Evolutionary conservation across 2,797 vertebrate genomes (phyloP), one percentile per base, ranked within the genome.

Genomic region (Leucoraja ocellata): DNA sequence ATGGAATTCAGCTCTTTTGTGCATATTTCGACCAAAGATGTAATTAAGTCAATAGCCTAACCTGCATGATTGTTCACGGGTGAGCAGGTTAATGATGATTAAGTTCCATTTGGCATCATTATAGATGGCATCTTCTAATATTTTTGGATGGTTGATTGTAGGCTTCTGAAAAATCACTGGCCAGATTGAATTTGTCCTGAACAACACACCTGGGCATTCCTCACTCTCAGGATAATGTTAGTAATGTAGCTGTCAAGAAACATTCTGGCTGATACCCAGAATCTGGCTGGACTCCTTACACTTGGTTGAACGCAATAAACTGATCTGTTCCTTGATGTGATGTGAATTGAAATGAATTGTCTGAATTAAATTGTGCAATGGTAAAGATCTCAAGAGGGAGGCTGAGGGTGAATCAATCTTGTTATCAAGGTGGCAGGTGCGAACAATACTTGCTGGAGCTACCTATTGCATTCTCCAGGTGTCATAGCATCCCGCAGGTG

Each of bases 371-470:
- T 23, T 74, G 21, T 74, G 18, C 21, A 74, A 25, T 74, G 18
- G 71, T 21, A 7, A 74, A 74, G 6, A 21, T 1, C 71, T 25
- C 46, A 18, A 74, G 71, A 74, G 71, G 71, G 71, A 74, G 4
- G 71, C 71, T 0, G 5, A 74, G 71, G 71, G 21, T 74, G n/a
- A 63, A 68, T 68, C 32, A 90, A 93, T 93, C 93, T 23, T 95
- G 95, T 94, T 84, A 94, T 94, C 94, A 95, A 97, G 95, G 98
- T 97, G 96, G 94, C 95, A 93, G 96, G 96, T 79, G 94, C 95
- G 81, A 95, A 96, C 32, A 95, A 95, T 68, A 96, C 94, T 32
- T 93, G 94, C 36, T 94, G 91, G 0, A 95, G 94, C 36, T 95
- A 97, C 61, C 11, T 94, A 79, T 86, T 86, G 94, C 13, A 93